Evolutionary conservation across 2,888 invertebrate genomes (phyloP).

Genomic region (Vannuccia rotundouncinata): DNA sequence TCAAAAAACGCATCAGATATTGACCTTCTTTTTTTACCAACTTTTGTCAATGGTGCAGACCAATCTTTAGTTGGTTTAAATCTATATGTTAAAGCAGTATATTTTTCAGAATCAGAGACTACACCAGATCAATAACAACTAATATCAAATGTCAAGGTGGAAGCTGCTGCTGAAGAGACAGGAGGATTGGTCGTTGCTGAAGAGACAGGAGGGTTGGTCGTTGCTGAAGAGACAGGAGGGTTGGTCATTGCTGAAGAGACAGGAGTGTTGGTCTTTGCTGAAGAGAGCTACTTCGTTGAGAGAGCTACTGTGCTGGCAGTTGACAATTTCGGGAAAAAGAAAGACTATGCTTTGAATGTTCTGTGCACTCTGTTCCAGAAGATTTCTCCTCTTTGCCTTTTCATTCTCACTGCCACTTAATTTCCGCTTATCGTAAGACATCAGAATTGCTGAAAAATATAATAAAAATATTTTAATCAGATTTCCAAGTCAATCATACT

Average conservation of each 20-base stretch:
- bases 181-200: neutral
- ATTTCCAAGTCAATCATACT: neutral
- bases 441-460: neutral
- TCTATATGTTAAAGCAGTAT: too few relatives aligned
- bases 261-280: neutral
- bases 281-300: neutral
- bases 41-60: too few relatives aligned
- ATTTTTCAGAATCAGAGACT: too few relatives aligned
- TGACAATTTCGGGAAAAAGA: neutral
- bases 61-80: too few relatives aligned
- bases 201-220: neutral
- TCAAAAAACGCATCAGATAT: too few relatives aligned
- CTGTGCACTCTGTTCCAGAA: neutral
- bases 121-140: too few relatives aligned
- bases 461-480: neutral
- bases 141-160: too few relatives aligned
- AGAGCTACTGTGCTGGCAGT: neutral
- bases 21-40: too few relatives aligned
- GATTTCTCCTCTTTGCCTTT: neutral
- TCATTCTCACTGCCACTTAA: neutral
- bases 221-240: neutral
- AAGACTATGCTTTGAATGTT: neutral
- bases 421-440: neutral
- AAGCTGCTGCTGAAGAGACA: neutral
- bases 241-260: neutral